phyloP scores from a whole-genome alignment of 2,797 vertebrate species.

The Moxostoma hubbsi region DNA sequence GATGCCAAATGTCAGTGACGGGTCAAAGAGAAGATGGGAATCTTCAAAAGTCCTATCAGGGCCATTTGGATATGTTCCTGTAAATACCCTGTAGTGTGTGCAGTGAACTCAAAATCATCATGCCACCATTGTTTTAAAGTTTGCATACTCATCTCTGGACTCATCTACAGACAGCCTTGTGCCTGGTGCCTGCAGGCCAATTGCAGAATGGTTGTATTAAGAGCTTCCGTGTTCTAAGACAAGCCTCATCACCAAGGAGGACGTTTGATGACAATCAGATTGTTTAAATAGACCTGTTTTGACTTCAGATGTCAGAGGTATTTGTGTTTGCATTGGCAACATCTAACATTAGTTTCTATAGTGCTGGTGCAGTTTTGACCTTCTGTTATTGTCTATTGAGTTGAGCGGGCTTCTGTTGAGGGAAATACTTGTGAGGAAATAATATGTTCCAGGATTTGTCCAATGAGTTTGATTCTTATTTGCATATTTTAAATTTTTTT shows the following conservation, averaged over 20 bases:
- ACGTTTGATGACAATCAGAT: conserved; percentile 61
- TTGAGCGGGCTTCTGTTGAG: conserved; percentile 39
- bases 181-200: background rate
- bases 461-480: background rate
- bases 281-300: conserved; percentile 60
- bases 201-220: background rate
- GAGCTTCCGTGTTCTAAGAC: background rate
- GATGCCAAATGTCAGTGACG: background rate
- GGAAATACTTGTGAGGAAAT: conserved; percentile 39
- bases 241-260: conserved; percentile 45
- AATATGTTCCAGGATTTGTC: conserved; percentile 17
- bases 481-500: too few species aligned
- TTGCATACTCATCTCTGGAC: background rate
- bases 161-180: background rate
- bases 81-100: conserved; percentile 1
- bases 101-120: background rate
- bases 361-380: conserved; percentile 20
- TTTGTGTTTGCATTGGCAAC: conserved; percentile 71
- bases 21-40: background rate
- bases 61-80: background rate
- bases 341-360: conserved; percentile 24
- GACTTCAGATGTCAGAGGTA: conserved; percentile 55
- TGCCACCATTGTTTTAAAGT: too few species aligned
- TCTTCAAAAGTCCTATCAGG: conserved; percentile 12
- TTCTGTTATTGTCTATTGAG: background rate